These are phyloP conservation scores for Calephelis perditalis DNA, from an alignment of 2,888 invertebrate genomes.

Conservation along the genomic window DNA sequence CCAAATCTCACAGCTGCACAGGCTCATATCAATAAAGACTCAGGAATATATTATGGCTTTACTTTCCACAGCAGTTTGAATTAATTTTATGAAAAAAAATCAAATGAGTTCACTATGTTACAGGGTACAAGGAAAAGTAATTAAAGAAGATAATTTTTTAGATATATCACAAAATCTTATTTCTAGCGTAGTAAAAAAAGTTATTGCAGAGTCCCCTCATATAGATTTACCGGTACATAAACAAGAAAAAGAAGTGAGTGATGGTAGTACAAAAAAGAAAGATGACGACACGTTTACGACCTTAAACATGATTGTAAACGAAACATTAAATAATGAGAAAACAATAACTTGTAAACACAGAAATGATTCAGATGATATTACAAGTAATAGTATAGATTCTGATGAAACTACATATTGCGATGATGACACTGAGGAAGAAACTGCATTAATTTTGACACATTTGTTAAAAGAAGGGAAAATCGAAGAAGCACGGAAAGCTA, in stretches of 20 bases:
- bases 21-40: too few species aligned
- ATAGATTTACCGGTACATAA: conserved; percentile 22
- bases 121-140: conserved; percentile 45
- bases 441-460: conserved; percentile 51
- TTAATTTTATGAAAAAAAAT: too few species aligned
- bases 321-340: neutral
- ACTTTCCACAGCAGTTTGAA: conserved; percentile 35
- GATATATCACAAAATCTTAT: conserved; percentile 20
- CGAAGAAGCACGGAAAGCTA: conserved; percentile 53
- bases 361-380: conserved; percentile 7
- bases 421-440: conserved; percentile 18
- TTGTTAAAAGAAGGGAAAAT: conserved; percentile 51
- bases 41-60: neutral
- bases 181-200: conserved; percentile 13
- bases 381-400: conserved; percentile 19
- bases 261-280: conserved; percentile 14
- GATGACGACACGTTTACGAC: neutral
- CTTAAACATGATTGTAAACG: neutral
- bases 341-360: neutral
- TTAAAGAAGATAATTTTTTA: conserved; percentile 29
- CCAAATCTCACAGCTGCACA: too few species aligned
- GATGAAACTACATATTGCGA: conserved; percentile 20
- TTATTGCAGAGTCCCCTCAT: conserved; percentile 8
- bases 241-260: conserved; percentile 16
- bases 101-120: neutral